Evolutionary conservation across 2,888 invertebrate species (phyloP), one percentile per base, ranked within the genome.

Genomic region (Choreutis nemorana): DNA sequence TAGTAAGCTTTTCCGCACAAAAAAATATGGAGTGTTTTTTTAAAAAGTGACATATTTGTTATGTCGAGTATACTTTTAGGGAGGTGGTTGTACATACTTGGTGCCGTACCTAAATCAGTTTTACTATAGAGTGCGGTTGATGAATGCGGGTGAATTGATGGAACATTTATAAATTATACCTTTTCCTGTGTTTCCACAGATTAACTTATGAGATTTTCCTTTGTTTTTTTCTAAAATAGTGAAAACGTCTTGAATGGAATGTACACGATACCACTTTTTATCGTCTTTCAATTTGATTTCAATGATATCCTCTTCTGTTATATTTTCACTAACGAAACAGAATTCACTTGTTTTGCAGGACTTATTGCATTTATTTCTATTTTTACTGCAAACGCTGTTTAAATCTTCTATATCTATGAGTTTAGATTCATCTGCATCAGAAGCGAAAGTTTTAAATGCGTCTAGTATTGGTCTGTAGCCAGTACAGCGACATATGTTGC

Each of bases 401-500:
- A 64, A 35, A 26, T 66, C 58, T 48, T 66, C 64, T 10, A 65
- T 61, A 26, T 67, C 65, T 2, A 24, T 22, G 2, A 64, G 23
- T 7, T 40, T 29, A 1, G 44, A 38, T 28, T 50, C 44, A 0
- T 56, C 51, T 2, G 72, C 64, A 40, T 82, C 83, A 29, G 45
- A 62, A 3, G 81, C 81, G 26, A 86, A 71, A 1, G 81, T 79
- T 45, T 86, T 86, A 50, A 87, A 85, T 1, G 84, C 84, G 33
- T 85, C 80, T 2, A 82, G 35, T 22, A 87, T 86, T 1, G 86
- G 80, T 26, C 86, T 60, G 44, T 85, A 86, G 1, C 86, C 86
- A 1, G 90, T 90, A 45, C 90, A 90, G 20, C 90, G 75, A 41
- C 90, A 90, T 23, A 89, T 78, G 40, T 89, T 88, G 20, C 88